Evolutionary conservation across 1,140 invertebrate species (phyloP).

Genomic region (honey bee (Apis mellifera)): DNA sequence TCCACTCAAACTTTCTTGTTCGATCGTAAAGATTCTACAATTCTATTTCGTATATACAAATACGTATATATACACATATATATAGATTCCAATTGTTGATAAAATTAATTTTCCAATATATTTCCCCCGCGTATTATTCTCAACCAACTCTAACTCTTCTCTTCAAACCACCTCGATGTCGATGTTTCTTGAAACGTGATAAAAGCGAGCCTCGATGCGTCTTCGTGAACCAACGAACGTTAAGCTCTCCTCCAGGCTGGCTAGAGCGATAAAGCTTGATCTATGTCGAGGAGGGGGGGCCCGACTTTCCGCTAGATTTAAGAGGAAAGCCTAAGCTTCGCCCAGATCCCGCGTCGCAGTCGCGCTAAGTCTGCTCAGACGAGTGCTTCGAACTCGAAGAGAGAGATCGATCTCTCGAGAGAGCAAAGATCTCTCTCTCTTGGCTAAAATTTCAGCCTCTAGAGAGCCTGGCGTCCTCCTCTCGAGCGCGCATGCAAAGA

Average conservation of each 20-base stretch:
- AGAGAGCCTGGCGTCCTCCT: too few species aligned
- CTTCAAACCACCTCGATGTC: slow-evolving; percentile 6
- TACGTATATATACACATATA: too few species aligned
- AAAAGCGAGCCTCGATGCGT: slow-evolving; percentile 29
- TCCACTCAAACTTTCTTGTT: not conserved
- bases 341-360: not conserved
- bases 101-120: too few species aligned
- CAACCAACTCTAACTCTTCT: not conserved
- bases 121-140: not conserved
- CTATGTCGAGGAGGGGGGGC: slow-evolving; percentile 7
- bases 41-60: not conserved
- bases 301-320: slow-evolving; percentile 19
- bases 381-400: not conserved
- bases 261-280: slow-evolving; percentile 29
- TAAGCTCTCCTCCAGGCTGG: slow-evolving; percentile 16
- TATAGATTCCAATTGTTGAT: too few species aligned
- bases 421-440: too few species aligned
- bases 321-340: not conserved
- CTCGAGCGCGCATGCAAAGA: slow-evolving; percentile 5
- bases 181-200: not conserved
- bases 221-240: slow-evolving; percentile 25
- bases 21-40: too few species aligned
- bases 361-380: not conserved
- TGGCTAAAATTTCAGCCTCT: too few species aligned
- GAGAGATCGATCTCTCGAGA: slow-evolving; percentile 13